phyloP scores from a whole-genome alignment of 2,888 invertebrate genomes.

The Eilema sororculum region DNA sequence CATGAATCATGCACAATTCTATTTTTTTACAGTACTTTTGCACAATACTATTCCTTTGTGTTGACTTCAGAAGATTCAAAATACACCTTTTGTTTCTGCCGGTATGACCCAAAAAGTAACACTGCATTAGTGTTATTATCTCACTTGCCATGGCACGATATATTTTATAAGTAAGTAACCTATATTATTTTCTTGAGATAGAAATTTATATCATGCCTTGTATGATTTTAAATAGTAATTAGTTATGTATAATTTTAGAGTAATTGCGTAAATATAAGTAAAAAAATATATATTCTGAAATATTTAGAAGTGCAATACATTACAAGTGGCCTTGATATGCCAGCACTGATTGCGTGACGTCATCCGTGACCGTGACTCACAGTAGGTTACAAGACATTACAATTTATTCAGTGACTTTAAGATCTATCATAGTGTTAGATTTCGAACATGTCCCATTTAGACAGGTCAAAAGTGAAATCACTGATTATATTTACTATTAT shows the following conservation, averaged over 20 bases:
- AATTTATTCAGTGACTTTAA: conserved; percentile 19
- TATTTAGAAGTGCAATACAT: conserved; percentile 18
- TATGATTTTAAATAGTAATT: not conserved
- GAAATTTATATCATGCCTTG: not conserved
- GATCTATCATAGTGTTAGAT: conserved; percentile 24
- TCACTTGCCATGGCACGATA: conserved; percentile 98
- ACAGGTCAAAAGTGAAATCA: conserved; percentile 29
- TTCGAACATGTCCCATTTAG: conserved; percentile 12
- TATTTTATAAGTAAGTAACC: conserved; percentile 94
- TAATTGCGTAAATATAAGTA: not conserved
- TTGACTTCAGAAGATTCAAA: conserved; percentile 97
- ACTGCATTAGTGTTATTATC: conserved; percentile 95
- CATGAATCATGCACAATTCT: conserved; percentile 21
- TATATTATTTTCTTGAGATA: not conserved
- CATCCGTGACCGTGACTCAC: conserved; percentile 18
- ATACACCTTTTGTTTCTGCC: conserved; percentile 99
- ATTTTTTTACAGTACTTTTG: conserved; percentile 89
- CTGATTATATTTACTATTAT: not conserved
- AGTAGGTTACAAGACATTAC: conserved; percentile 6
- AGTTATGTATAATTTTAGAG: not conserved
- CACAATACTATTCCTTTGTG: conserved; percentile 98
- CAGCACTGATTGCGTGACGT: conserved; percentile 10
- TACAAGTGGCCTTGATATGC: conserved; percentile 25
- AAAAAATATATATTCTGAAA: conserved; percentile 1
- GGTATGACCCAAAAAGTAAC: conserved; percentile 96